Evolutionary conservation across 2,113 vertebrate species (phyloP).

Genomic region (Malurus melanocephalus): DNA sequence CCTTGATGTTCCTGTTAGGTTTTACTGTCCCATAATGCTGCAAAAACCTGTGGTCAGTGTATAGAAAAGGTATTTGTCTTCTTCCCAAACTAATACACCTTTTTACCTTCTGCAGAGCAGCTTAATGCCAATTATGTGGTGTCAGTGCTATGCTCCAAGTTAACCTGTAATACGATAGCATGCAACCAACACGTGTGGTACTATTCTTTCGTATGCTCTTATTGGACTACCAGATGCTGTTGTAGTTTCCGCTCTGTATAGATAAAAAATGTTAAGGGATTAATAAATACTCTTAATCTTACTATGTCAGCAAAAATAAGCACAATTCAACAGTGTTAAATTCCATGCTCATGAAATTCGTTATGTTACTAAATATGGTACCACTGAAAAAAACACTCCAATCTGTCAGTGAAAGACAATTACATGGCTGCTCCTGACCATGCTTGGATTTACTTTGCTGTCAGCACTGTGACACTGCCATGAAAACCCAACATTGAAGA

Average conservation of each 20-base stretch:
- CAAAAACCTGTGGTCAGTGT: neutral
- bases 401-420: neutral
- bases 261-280: neutral
- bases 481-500: neutral
- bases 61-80: neutral
- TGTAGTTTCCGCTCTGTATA: neutral
- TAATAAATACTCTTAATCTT: neutral
- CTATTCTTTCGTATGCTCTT: neutral
- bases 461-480: neutral
- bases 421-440: neutral
- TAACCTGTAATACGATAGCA: neutral
- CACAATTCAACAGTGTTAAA: neutral
- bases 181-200: accelerated
- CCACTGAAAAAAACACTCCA: neutral
- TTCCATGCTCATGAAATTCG: neutral
- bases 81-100: neutral
- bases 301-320: neutral
- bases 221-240: neutral
- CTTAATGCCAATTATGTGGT: neutral
- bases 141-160: neutral
- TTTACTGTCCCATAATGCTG: neutral
- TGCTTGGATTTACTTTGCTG: neutral
- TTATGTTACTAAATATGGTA: neutral
- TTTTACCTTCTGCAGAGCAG: neutral
- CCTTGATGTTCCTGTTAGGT: neutral